Percentiles rank a stretch among this genome's conserved stretches.
Evolutionary conservation across 2,113 vertebrate genomes (phyloP).

Genomic region (Chlamydotis undulata): DNA sequence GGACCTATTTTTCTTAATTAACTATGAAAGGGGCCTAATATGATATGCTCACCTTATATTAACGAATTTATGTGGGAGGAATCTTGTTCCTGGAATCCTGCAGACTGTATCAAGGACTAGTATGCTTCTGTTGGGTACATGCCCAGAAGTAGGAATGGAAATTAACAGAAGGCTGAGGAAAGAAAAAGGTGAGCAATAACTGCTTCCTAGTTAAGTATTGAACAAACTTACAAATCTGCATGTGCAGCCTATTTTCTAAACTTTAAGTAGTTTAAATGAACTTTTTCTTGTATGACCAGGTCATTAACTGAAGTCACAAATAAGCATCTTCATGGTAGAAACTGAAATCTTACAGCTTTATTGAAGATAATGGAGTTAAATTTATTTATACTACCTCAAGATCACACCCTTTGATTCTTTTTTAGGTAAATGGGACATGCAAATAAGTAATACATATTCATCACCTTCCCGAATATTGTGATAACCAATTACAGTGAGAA

Average conservation of each 20-base stretch:
- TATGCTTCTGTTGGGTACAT: not conserved
- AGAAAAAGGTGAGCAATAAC: not conserved
- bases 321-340: not conserved
- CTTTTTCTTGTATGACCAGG: not conserved
- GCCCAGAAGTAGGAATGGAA: not conserved
- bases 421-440: not conserved
- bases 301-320: not conserved
- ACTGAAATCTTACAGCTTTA: not conserved
- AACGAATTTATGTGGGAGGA: not conserved
- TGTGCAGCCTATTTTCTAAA: not conserved
- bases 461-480: not conserved
- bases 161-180: not conserved
- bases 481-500: not conserved
- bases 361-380: not conserved
- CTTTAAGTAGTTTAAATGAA: not conserved
- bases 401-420: not conserved
- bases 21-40: not conserved
- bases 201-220: not conserved
- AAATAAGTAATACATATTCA: not conserved
- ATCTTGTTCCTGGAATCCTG: not conserved
- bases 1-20: not conserved
- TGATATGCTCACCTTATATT: not conserved
- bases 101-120: not conserved
- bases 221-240: not conserved
- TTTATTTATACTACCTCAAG: not conserved